Evolutionary conservation across 2,888 invertebrate species (phyloP).

Genomic region (Phengaris alcon): DNA sequence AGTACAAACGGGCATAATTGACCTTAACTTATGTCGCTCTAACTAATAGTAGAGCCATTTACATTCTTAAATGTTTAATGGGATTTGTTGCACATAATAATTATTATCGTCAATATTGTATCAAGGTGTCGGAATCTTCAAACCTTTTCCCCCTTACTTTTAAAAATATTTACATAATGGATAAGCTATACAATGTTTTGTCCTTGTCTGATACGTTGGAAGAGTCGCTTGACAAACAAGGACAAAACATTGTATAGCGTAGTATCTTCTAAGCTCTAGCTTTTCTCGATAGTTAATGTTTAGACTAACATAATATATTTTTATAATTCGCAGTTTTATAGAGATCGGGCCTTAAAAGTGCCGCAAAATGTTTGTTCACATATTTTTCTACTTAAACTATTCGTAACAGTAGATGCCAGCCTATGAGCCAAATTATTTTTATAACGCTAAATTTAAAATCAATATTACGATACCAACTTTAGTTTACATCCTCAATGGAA

Average conservation of each 20-base stretch:
- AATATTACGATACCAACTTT: neutral
- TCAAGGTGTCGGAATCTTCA: neutral
- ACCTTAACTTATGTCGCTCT: slow-evolving; percentile 38
- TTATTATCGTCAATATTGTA: slow-evolving; percentile 13
- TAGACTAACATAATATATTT: slow-evolving; percentile 17
- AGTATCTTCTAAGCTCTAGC: slow-evolving; percentile 14
- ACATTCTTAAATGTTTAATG: neutral
- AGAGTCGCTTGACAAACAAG: no score
- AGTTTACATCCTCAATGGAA: neutral
- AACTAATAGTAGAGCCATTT: slow-evolving; percentile 17
- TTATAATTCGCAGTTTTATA: slow-evolving; percentile 21
- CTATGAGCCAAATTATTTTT: slow-evolving; percentile 29
- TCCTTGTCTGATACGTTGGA: no score
- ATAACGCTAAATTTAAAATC: slow-evolving; percentile 24
- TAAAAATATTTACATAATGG: no score
- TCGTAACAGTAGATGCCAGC: slow-evolving; percentile 4
- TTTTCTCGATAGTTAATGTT: neutral
- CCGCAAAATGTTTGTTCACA: neutral
- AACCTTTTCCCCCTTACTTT: no score
- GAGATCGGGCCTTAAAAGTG: neutral
- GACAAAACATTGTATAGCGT: neutral
- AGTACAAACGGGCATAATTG: slow-evolving; percentile 75
- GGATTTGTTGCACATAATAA: slow-evolving; percentile 7
- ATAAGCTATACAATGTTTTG: no score
- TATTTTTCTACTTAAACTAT: slow-evolving; percentile 25